phyloP scores from a whole-genome alignment of 2,888 invertebrate genomes.

The Nephrotoma appendiculata region DNA sequence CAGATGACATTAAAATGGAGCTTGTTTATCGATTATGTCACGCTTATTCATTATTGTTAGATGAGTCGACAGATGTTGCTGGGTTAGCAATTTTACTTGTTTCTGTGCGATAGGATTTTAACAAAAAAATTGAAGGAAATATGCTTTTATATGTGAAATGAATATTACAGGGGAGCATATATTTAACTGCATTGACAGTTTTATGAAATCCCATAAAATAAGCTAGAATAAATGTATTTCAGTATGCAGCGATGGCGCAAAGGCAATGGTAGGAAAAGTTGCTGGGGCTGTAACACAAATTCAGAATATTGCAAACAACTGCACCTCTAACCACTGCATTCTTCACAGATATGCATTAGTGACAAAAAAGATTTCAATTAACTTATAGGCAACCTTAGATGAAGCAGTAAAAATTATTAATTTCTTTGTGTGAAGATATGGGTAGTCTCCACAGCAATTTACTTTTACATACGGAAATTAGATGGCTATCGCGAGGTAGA shows the following conservation, averaged over 20 bases:
- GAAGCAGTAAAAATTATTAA: too few species aligned
- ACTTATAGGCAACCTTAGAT: too few species aligned
- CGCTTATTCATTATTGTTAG: slow-evolving; percentile 5
- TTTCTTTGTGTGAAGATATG: neutral
- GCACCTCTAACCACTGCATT: neutral
- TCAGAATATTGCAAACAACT: too few species aligned
- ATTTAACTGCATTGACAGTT: neutral
- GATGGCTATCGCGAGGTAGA: neutral
- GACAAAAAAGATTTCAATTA: too few species aligned
- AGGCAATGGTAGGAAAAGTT: neutral
- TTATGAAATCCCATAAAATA: neutral
- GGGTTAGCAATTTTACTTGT: slow-evolving; percentile 2
- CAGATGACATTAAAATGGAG: too few species aligned
- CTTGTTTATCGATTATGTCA: slow-evolving; percentile 8
- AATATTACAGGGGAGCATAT: neutral
- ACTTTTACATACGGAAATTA: neutral
- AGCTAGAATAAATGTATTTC: slow-evolving; percentile 8
- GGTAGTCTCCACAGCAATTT: neutral
- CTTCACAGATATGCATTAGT: too few species aligned
- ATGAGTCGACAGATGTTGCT: slow-evolving; percentile 8
- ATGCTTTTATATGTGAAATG: neutral
- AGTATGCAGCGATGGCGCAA: slow-evolving; percentile 9
- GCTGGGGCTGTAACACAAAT: slow-evolving; percentile 7
- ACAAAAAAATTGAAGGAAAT: neutral
- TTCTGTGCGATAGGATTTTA: too few species aligned